A percentile compares a stretch with the other conserved stretches of the same genome.
Conservation (phyloP, 2,113 vertebrate species). For the Naja naja region DNA sequence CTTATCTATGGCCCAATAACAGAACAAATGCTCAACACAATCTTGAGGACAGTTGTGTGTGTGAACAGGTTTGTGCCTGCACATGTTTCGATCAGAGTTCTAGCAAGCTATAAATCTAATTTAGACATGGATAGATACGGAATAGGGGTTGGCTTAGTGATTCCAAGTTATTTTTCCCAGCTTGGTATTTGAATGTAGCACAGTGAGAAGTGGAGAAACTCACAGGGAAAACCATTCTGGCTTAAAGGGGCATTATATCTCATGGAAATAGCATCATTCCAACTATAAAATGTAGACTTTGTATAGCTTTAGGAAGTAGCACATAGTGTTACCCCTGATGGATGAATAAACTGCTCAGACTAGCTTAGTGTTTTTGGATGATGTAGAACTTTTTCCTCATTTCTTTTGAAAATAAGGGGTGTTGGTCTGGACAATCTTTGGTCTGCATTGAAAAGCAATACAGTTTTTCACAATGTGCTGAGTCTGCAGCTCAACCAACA, state of each 20-base stretch:
- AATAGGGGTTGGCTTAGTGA: neutral
- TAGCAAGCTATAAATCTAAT: neutral
- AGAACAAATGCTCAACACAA: neutral
- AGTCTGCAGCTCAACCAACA: neutral
- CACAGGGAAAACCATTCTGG: neutral
- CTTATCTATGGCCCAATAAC: neutral
- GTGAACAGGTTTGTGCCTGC: neutral
- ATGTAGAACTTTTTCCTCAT: neutral
- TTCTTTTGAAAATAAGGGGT: neutral
- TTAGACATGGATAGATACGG: neutral
- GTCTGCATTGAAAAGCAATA: neutral
- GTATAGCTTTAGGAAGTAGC: neutral
- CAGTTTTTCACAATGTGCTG: neutral
- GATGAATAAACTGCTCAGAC: neutral
- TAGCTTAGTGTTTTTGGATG: neutral
- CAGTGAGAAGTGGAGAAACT: neutral
- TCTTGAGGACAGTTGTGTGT: neutral
- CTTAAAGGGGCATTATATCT: neutral
- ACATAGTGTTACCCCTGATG: neutral
- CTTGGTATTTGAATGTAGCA: neutral
- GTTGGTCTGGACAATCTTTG: neutral
- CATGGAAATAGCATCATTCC: neutral
- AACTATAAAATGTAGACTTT: neutral
- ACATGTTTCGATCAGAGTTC: neutral
- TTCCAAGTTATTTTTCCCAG: neutral